phyloP scores from a whole-genome alignment of 2,888 invertebrate genomes.

The Lochmaea capreae region DNA sequence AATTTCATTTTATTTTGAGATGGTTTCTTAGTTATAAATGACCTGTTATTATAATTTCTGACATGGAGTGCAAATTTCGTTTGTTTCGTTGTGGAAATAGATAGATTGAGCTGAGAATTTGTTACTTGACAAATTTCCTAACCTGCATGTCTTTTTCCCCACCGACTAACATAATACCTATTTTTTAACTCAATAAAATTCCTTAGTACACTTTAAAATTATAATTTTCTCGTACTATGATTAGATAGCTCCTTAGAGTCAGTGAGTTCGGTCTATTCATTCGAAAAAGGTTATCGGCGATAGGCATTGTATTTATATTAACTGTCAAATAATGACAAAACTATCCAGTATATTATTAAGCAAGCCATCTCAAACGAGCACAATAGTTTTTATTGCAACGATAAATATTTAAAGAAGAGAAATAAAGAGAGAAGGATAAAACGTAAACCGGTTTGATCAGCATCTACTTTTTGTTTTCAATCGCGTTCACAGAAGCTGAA shows the following conservation, averaged over 20 bases:
- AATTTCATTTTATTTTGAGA: too few relatives aligned
- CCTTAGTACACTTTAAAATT: too few relatives aligned
- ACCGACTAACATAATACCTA: too few relatives aligned
- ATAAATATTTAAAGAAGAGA: slow-evolving; percentile 49
- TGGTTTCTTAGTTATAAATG: too few relatives aligned
- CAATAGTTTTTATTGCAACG: slow-evolving; percentile 48
- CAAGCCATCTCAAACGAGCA: slow-evolving; percentile 44
- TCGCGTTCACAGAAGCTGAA: slow-evolving; percentile 38
- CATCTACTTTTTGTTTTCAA: slow-evolving; percentile 36
- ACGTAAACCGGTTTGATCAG: slow-evolving; percentile 49
- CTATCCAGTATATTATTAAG: slow-evolving; percentile 43
- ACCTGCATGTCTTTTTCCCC: too few relatives aligned
- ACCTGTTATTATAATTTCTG: too few relatives aligned
- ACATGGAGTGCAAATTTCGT: too few relatives aligned
- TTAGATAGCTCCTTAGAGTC: slow-evolving; percentile 12
- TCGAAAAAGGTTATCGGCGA: slow-evolving; percentile 34
- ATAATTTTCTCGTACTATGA: slow-evolving; percentile 19
- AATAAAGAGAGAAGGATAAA: slow-evolving; percentile 26
- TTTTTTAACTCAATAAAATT: too few relatives aligned
- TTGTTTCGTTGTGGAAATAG: too few relatives aligned
- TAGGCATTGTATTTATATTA: slow-evolving; percentile 46
- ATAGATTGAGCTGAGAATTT: too few relatives aligned
- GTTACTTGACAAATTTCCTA: too few relatives aligned
- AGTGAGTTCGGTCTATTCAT: background rate
- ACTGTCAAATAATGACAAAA: slow-evolving; percentile 49